Percentiles rank a stretch among this genome's conserved stretches.
Evolutionary conservation across 2,888 invertebrate genomes (phyloP).

Genomic region (Epinotia demarniana): DNA sequence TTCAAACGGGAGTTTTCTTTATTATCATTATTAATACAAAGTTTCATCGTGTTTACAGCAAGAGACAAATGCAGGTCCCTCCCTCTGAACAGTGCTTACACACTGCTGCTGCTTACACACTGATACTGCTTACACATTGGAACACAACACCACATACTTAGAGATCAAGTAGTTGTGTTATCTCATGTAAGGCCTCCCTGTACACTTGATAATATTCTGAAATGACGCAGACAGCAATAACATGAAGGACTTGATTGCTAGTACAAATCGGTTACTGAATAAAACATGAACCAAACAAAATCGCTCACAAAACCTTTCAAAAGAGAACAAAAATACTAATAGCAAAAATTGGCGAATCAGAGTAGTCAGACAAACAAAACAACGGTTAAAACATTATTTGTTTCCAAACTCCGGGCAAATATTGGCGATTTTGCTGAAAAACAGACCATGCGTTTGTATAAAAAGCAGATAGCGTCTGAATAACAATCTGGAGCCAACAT

Average conservation of each 20-base stretch:
- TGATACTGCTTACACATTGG: too few relatives aligned
- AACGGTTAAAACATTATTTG: constrained; percentile 8
- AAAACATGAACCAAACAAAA: constrained; percentile 13
- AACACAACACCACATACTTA: too few relatives aligned
- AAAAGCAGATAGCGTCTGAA: constrained; percentile 1
- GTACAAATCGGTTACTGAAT: not conserved
- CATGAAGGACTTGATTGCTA: not conserved
- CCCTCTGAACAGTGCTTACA: too few relatives aligned
- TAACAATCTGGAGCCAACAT: constrained; percentile 24
- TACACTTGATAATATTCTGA: not conserved
- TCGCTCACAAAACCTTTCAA: not conserved
- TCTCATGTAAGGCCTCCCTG: too few relatives aligned
- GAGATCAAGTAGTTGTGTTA: not conserved
- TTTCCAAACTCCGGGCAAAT: constrained; percentile 11
- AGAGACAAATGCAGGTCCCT: too few relatives aligned
- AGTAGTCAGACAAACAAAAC: constrained; percentile 6
- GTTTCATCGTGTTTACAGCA: too few relatives aligned
- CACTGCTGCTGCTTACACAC: too few relatives aligned
- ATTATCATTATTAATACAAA: too few relatives aligned
- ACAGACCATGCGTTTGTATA: constrained; percentile 7
- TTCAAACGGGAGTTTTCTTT: too few relatives aligned
- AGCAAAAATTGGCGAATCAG: not conserved
- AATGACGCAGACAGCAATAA: not conserved
- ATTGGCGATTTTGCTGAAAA: constrained; percentile 15
- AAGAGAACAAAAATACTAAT: not conserved